Percentiles rank a stretch among this genome's conserved stretches.
phyloP scores from a whole-genome alignment of 2,113 vertebrate species.

The Sinocyclocheilus rhinocerous region DNA sequence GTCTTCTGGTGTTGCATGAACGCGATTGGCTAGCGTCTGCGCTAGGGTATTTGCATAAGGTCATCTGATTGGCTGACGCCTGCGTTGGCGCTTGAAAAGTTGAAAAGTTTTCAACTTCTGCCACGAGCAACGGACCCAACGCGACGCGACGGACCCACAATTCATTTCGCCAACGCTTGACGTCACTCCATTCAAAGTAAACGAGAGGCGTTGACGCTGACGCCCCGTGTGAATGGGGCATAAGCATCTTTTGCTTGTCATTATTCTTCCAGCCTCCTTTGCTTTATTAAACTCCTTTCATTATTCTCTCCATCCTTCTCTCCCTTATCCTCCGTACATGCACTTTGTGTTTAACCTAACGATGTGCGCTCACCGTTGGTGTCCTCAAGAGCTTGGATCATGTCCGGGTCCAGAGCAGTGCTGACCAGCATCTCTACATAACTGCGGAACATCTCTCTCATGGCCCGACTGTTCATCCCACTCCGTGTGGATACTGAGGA shows the following conservation, averaged over 20 bases:
- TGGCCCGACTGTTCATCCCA: slow-evolving; percentile 86
- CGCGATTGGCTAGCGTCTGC: no score
- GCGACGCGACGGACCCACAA: no score
- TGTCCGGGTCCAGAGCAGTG: slow-evolving; percentile 92
- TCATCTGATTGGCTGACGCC: no score
- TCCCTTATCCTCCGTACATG: background rate
- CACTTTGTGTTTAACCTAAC: background rate
- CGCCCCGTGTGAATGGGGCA: no score
- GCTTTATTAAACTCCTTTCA: slow-evolving; percentile 32
- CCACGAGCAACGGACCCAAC: no score
- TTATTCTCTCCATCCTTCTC: background rate
- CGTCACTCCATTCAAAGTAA: no score
- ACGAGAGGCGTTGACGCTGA: no score
- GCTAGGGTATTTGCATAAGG: no score
- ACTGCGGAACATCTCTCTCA: slow-evolving; percentile 95
- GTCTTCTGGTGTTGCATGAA: no score
- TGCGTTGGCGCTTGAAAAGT: no score
- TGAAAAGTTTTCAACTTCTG: no score
- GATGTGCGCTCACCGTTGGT: slow-evolving; percentile 78
- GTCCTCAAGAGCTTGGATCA: slow-evolving; percentile 94
- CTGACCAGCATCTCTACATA: slow-evolving; percentile 95
- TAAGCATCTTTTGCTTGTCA: background rate
- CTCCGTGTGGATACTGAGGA: slow-evolving; percentile 77
- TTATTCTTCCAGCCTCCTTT: slow-evolving; percentile 50
- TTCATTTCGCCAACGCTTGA: no score